A percentile compares a stretch with the other conserved stretches of the same genome.
phyloP scores from a whole-genome alignment of 2,113 vertebrate genomes.

The Oriolus oriolus region DNA sequence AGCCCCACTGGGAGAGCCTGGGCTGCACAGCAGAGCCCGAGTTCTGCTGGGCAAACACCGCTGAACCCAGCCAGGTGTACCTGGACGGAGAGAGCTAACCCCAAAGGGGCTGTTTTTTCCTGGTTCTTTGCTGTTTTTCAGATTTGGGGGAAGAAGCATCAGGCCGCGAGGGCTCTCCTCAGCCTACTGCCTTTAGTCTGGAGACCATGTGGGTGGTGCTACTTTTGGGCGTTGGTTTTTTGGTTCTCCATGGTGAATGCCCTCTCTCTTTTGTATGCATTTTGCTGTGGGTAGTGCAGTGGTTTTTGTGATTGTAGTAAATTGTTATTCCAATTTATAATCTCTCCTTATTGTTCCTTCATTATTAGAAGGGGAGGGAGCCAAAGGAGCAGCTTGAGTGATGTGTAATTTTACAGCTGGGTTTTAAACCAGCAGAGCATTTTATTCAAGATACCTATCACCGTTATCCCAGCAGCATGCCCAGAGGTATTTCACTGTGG shows the following conservation, averaged over 20 bases:
- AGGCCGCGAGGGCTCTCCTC: accelerated
- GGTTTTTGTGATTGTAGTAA: not conserved
- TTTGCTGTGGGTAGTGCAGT: not conserved
- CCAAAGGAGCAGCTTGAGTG: not conserved
- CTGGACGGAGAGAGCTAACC: accelerated
- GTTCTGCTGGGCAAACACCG: not conserved
- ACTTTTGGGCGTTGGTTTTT: not conserved
- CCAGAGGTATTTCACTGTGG: not conserved
- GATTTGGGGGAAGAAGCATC: not conserved
- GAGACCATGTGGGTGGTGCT: not conserved
- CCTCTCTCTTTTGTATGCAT: not conserved
- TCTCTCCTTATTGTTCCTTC: not conserved
- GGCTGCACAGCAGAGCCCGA: accelerated
- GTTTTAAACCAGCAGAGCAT: not conserved
- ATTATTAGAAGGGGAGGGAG: not conserved
- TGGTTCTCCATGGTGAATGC: not conserved
- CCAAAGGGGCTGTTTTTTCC: no score
- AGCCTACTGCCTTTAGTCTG: not conserved
- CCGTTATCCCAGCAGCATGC: not conserved
- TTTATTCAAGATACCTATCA: not conserved
- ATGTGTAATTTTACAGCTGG: not conserved
- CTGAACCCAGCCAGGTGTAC: not conserved
- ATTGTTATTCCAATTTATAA: not conserved
- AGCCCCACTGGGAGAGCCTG: not conserved
- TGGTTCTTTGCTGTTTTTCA: not conserved